phyloP scores from a whole-genome alignment of 2,888 invertebrate species.

The Suillia variegata region DNA sequence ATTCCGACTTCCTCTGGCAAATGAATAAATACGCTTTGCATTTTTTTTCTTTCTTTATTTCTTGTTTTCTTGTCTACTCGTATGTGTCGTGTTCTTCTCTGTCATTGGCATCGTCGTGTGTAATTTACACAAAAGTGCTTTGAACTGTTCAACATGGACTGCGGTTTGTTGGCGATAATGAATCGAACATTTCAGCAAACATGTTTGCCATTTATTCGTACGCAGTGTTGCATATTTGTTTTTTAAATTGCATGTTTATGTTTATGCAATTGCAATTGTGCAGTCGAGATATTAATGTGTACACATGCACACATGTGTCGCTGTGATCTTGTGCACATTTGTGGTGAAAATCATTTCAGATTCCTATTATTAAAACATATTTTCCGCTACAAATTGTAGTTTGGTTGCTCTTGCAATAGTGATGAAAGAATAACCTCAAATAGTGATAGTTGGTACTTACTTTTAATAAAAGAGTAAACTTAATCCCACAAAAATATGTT shows the following conservation, averaged over 20 bases:
- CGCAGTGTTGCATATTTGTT: background rate
- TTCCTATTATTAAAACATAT: background rate
- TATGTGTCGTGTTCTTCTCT: background rate
- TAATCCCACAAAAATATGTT: too few species aligned
- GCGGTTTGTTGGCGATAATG: slow-evolving; percentile 54
- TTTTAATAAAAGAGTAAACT: too few species aligned
- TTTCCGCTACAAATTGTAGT: background rate
- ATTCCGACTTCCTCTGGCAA: background rate
- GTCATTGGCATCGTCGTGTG: slow-evolving; percentile 22
- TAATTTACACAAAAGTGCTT: slow-evolving; percentile 50
- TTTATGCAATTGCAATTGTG: slow-evolving; percentile 35
- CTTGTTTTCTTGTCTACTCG: background rate
- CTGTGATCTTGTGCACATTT: slow-evolving; percentile 5
- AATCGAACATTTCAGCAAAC: slow-evolving; percentile 53
- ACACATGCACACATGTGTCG: background rate
- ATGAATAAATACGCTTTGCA: too few species aligned
- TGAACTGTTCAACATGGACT: slow-evolving; percentile 49
- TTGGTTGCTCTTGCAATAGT: too few species aligned
- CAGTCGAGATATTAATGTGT: background rate
- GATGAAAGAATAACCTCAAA: too few species aligned
- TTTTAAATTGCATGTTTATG: slow-evolving; percentile 50
- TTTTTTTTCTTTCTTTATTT: too few species aligned
- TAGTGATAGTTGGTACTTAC: too few species aligned
- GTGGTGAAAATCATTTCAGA: background rate
- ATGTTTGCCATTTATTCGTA: slow-evolving; percentile 40